These are phyloP conservation scores for Suillia variegata DNA, from an alignment of 2,888 invertebrate species.

Conservation along the genomic window DNA sequence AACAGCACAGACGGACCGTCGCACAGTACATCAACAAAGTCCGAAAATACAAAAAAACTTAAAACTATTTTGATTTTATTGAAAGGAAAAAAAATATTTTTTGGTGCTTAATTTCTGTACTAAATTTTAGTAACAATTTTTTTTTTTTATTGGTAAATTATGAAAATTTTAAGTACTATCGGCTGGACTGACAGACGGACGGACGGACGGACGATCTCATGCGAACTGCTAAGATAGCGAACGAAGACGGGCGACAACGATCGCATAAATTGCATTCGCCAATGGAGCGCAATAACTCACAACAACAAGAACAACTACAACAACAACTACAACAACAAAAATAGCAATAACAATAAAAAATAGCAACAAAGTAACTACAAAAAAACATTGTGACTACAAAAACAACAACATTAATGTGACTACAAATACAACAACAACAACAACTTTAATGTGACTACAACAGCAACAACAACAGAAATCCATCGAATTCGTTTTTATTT, in stretches of 20 bases:
- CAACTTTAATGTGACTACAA: background rate
- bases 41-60: too few species aligned
- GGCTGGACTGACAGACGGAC: too few species aligned
- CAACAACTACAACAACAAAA: slow-evolving; percentile 14
- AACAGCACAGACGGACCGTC: too few species aligned
- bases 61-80: too few species aligned
- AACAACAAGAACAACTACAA: slow-evolving; percentile 19
- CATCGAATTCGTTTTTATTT: background rate
- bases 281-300: slow-evolving; percentile 49
- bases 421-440: background rate
- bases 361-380: slow-evolving; percentile 4
- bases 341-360: too few species aligned
- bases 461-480: background rate
- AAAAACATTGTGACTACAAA: background rate
- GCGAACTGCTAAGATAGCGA: slow-evolving; percentile 15
- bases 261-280: slow-evolving; percentile 48
- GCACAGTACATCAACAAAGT: too few species aligned
- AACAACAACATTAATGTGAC: slow-evolving; percentile 1
- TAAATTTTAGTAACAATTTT: too few species aligned
- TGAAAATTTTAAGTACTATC: too few species aligned
- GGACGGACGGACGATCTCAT: background rate
- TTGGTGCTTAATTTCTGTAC: too few species aligned
- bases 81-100: too few species aligned
- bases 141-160: too few species aligned
- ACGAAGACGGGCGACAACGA: slow-evolving; percentile 37